Conservation (phyloP, 1,140 invertebrate genomes). For the Ptiloglossa arizonensis region DNA sequence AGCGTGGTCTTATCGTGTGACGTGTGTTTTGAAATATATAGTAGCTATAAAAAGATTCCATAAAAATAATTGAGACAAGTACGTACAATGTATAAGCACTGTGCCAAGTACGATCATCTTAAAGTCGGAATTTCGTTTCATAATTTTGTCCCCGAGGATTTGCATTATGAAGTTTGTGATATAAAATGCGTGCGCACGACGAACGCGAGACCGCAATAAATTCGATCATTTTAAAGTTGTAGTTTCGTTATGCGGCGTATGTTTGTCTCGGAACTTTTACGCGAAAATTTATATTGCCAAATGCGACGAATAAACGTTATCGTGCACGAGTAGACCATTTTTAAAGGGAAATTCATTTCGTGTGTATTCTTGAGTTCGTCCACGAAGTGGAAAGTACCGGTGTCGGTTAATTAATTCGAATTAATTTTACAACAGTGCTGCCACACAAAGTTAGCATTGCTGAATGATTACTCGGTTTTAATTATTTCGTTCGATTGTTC, state of each 20-base stretch:
- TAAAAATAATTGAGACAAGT: not conserved
- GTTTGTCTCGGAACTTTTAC: conserved; percentile 21
- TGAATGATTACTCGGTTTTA: not conserved
- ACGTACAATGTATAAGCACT: not conserved
- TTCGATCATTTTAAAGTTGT: conserved; percentile 48
- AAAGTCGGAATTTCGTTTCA: conserved; percentile 14
- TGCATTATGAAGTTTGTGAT: conserved; percentile 20
- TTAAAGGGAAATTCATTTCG: not conserved
- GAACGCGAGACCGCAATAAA: conserved; percentile 27
- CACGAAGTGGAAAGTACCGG: not conserved
- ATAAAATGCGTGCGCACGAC: conserved; percentile 2
- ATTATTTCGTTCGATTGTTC: no score
- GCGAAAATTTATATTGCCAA: conserved; percentile 29
- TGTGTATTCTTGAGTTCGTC: not conserved
- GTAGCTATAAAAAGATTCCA: no score
- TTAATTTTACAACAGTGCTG: no score
- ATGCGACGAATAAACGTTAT: not conserved
- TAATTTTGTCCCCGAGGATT: conserved; percentile 27
- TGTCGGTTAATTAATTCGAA: not conserved
- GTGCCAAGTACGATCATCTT: not conserved
- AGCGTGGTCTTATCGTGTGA: no score
- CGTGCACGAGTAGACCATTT: not conserved
- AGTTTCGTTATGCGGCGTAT: not conserved
- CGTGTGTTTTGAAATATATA: no score
- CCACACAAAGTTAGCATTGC: not conserved